Percentiles rank a stretch among this genome's conserved stretches.
phyloP scores from a whole-genome alignment of 2,888 invertebrate species.

The Slavum lentiscoides region DNA sequence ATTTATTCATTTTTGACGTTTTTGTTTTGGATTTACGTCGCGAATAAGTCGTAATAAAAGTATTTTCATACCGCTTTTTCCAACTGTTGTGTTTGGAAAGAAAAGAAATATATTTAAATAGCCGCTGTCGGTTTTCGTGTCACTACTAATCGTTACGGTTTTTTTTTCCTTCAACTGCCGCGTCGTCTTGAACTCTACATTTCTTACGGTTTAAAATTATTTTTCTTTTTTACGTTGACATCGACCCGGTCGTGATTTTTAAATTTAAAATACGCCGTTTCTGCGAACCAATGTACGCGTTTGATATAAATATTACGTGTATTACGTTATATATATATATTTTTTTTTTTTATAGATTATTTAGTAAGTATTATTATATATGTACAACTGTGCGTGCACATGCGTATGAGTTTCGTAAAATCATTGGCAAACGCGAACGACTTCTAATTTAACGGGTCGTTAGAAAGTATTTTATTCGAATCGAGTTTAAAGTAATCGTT shows the following conservation, averaged over 20 bases:
- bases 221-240: constrained; percentile 8
- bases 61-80: background rate
- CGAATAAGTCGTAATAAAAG: background rate
- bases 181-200: constrained; percentile 1
- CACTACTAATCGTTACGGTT: background rate
- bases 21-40: background rate
- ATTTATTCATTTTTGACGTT: too few relatives aligned
- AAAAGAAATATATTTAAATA: constrained; percentile 12
- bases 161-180: background rate
- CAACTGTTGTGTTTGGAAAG: background rate
- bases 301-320: background rate
- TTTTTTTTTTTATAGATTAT: too few relatives aligned
- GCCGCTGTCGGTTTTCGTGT: background rate
- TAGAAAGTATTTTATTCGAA: background rate
- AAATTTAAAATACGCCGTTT: background rate
- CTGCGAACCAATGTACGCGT: background rate
- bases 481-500: background rate
- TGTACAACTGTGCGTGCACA: background rate
- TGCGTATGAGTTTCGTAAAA: background rate
- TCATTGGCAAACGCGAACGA: background rate
- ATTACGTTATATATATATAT: too few relatives aligned
- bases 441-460: background rate
- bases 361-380: too few relatives aligned
- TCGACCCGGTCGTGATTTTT: background rate
- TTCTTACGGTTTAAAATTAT: constrained; percentile 1